Conservation (phyloP, 2,888 invertebrate species). For the Pegoplata infirma region DNA sequence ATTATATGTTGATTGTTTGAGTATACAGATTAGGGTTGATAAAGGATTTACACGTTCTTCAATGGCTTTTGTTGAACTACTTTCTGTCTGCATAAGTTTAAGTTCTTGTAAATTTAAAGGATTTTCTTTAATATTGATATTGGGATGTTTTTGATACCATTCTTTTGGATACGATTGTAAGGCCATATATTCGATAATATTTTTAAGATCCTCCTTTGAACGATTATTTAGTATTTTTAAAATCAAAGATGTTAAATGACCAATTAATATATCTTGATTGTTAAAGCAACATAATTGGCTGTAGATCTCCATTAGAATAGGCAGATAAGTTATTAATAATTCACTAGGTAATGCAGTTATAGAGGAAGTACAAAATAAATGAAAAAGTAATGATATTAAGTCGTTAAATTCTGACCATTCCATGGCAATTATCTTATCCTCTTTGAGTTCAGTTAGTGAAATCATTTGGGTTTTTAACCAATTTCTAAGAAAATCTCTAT, state of each 20-base stretch:
- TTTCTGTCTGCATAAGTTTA: constrained; percentile 45
- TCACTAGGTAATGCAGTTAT: constrained; percentile 73
- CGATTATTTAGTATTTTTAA: constrained; percentile 73
- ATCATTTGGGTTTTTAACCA: constrained; percentile 65
- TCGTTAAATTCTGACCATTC: constrained; percentile 69
- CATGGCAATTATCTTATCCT: constrained; percentile 72
- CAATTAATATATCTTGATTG: constrained; percentile 26
- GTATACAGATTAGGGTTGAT: constrained; percentile 56
- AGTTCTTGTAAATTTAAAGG: constrained; percentile 47
- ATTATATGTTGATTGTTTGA: constrained; percentile 63
- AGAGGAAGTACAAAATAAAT: constrained; percentile 73
- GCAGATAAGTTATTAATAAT: constrained; percentile 69
- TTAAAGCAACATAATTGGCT: constrained; percentile 41
- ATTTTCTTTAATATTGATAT: constrained; percentile 65
- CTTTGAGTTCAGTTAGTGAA: constrained; percentile 67
- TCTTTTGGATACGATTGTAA: constrained; percentile 60
- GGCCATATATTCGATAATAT: constrained; percentile 66
- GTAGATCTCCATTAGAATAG: constrained; percentile 71
- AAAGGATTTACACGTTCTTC: not conserved
- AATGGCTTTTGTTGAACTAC: constrained; percentile 60
- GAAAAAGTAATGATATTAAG: constrained; percentile 68
- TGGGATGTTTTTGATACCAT: constrained; percentile 68
- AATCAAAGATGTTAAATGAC: constrained; percentile 66
- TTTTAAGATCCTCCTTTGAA: constrained; percentile 66
- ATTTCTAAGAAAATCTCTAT: constrained; percentile 62